Evolutionary conservation across 2,888 invertebrate species (phyloP).

Genomic region (Heteropelma amictum): DNA sequence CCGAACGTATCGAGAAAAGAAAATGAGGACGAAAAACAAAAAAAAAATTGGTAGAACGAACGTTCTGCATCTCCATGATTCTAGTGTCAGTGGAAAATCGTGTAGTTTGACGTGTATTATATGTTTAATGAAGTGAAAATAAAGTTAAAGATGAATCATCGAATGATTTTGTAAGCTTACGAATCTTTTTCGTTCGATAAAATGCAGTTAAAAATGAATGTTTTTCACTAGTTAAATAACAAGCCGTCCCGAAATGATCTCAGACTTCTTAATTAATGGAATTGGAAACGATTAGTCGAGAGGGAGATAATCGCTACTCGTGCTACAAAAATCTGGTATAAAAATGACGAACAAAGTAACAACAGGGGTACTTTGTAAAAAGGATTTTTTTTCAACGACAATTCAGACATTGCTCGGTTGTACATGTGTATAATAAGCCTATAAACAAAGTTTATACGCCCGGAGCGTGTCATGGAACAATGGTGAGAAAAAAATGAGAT

Average conservation of each 20-base stretch:
- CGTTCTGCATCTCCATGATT: slow-evolving; percentile 6
- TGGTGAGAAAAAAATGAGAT: neutral
- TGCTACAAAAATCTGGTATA: too few relatives aligned
- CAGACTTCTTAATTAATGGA: too few relatives aligned
- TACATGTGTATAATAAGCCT: slow-evolving; percentile 18
- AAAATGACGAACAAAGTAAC: too few relatives aligned
- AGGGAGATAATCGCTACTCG: too few relatives aligned
- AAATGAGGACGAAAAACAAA: neutral
- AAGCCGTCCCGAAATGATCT: too few relatives aligned
- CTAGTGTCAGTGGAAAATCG: slow-evolving; percentile 15
- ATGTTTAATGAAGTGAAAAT: slow-evolving; percentile 35
- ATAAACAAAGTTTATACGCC: neutral
- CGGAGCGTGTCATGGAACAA: slow-evolving; percentile 37
- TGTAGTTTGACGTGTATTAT: slow-evolving; percentile 47
- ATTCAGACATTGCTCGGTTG: slow-evolving; percentile 30
- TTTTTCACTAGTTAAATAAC: too few relatives aligned
- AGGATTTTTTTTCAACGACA: neutral
- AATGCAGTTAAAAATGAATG: too few relatives aligned
- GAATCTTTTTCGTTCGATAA: too few relatives aligned
- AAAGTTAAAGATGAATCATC: slow-evolving; percentile 29
- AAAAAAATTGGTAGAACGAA: slow-evolving; percentile 9
- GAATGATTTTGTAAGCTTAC: too few relatives aligned
- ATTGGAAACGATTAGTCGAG: too few relatives aligned
- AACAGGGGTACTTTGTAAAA: neutral
- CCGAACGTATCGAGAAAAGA: neutral